A percentile compares a stretch with the other conserved stretches of the same genome.
Conservation (phyloP, 2,888 invertebrate species). For the Tetropium fuscum region DNA sequence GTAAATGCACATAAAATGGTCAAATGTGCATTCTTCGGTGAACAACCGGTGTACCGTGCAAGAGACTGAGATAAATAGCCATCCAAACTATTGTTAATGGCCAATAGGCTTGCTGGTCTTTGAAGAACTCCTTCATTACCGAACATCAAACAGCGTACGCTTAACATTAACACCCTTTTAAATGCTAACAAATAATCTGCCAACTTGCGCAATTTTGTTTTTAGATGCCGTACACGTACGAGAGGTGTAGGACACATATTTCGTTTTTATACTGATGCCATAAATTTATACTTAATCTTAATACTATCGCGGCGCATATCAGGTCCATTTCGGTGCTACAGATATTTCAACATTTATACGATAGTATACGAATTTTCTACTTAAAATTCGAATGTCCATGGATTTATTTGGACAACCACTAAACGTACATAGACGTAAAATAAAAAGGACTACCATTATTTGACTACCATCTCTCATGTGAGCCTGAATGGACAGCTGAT, state of each 20-base stretch:
- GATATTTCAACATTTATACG: too few species aligned
- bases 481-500: too few species aligned
- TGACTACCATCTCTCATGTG: too few species aligned
- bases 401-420: too few species aligned
- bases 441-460: too few species aligned
- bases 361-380: too few species aligned
- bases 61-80: constrained; percentile 19
- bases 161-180: constrained; percentile 21
- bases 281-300: too few species aligned
- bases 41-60: constrained; percentile 26
- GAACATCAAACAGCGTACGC: constrained; percentile 21
- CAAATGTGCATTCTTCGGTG: constrained; percentile 27
- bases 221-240: constrained; percentile 8
- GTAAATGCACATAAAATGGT: constrained; percentile 29
- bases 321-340: too few species aligned
- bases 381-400: too few species aligned
- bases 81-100: constrained; percentile 27
- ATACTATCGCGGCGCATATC: too few species aligned
- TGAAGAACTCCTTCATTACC: constrained; percentile 27
- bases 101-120: constrained; percentile 11
- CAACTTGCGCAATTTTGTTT: constrained; percentile 15
- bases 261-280: too few species aligned
- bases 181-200: constrained; percentile 23
- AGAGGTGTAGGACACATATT: background rate
- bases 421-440: too few species aligned